Base-by-base conservation (phyloP, 2,888 invertebrate species). In the Coleophora flavipennella region DNA sequence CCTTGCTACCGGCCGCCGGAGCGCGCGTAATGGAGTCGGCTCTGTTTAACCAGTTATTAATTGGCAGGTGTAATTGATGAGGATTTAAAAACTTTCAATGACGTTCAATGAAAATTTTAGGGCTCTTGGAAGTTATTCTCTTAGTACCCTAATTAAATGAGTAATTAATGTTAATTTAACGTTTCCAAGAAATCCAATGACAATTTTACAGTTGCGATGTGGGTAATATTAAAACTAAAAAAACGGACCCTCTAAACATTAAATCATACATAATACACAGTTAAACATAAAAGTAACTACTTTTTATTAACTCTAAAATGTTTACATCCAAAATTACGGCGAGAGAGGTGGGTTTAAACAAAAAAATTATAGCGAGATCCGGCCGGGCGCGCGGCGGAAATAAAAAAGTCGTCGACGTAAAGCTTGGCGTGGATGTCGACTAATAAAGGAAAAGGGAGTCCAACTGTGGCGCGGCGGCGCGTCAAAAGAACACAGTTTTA, bases 391-490 rank as follows among this genome's bases (percentile, higher is more conserved):
- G 67, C 64, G 67, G 59, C 67, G 67, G 67, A 73, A 75, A 78
- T 78, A 80, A 81, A 79, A 78, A 74, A 69, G 72, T 68, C 79
- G 70, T 75, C 73, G 58, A 53, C 59, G 62, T 67, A 71, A 78
- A 76, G 59, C 73, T 65, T 59, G 66, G 3, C n/a, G n/a, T 20
- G 20, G 70, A 64, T 67, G 69, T 58, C 55, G 61, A 58, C 69
- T 78, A 78, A 78, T 79, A 79, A 79, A 77, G 72, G 68, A 67
- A 67, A 59, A 57, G 59, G 51, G 66, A 69, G 74, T 74, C 72
- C 65, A 55, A 57, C 54, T 55, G 64, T 50, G 67, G 60, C 59
- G 57, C 55, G 60, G 64, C 50, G 67, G 60, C 59, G 57, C 55
- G 60, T 59, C 59, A 63, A 54, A 62, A 59, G 58, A 66, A 59